A percentile compares a stretch with the other conserved stretches of the same genome.
These are phyloP conservation scores for Drosophila arizonae DNA, from an alignment of 1,140 invertebrate genomes.

Conservation along the genomic window DNA sequence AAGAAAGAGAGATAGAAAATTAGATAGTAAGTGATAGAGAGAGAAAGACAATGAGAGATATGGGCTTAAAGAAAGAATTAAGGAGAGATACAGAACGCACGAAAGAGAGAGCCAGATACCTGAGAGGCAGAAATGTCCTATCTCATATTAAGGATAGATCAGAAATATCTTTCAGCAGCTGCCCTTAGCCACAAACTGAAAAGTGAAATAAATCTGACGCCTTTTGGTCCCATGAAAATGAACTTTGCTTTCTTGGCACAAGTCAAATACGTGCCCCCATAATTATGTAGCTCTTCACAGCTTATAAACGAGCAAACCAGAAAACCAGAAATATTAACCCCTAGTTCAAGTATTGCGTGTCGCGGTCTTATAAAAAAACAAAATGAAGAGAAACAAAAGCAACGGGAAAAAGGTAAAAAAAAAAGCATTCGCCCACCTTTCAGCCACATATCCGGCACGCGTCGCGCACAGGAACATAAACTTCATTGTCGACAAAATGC, in stretches of 20 bases:
- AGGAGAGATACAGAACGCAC: too few relatives aligned
- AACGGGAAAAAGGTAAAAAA: neutral
- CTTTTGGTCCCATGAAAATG: neutral
- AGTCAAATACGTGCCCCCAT: conserved; percentile 16
- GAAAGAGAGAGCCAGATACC: too few relatives aligned
- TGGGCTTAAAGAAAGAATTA: too few relatives aligned
- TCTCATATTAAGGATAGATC: too few relatives aligned
- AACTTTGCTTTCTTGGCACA: conserved; percentile 4
- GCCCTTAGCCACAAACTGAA: too few relatives aligned
- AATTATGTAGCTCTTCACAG: conserved; percentile 56
- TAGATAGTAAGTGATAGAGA: neutral
- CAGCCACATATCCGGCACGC: conserved; percentile 56
- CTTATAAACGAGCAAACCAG: conserved; percentile 41
- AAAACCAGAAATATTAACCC: conserved; percentile 53
- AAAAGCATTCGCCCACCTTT: conserved; percentile 55
- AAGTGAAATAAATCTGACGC: neutral
- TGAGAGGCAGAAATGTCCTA: too few relatives aligned
- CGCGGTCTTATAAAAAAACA: conserved; percentile 37
- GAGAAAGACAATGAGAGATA: too few relatives aligned
- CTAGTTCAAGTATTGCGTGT: conserved; percentile 61
- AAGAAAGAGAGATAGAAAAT: too few relatives aligned
- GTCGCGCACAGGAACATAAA: conserved; percentile 74
- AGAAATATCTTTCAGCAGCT: too few relatives aligned
- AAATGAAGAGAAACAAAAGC: neutral
- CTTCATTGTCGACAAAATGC: conserved; percentile 78